phyloP scores from a whole-genome alignment of 1,140 invertebrate genomes.

The Ceratosolen fusciceps region DNA sequence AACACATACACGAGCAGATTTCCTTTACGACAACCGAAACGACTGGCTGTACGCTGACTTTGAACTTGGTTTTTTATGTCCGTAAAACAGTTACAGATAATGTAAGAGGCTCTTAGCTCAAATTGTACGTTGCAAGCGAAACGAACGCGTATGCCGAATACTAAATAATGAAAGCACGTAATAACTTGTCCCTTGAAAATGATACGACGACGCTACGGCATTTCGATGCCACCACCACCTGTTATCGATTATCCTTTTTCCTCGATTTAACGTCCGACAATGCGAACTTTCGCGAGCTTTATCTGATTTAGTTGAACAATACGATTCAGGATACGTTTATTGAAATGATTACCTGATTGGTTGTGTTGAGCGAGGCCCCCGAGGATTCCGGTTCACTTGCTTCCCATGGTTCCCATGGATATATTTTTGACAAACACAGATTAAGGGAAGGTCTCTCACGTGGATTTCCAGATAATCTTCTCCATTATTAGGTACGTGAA shows the following conservation, averaged over 20 bases:
- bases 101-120: background rate
- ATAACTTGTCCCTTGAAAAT: constrained; percentile 42
- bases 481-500: too few relatives aligned
- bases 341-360: background rate
- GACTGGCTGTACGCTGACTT: background rate
- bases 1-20: background rate
- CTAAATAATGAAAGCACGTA: constrained; percentile 41
- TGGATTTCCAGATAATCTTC: background rate
- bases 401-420: constrained; percentile 11
- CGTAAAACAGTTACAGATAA: background rate
- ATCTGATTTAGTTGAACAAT: constrained; percentile 7
- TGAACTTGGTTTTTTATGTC: constrained; percentile 23
- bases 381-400: background rate
- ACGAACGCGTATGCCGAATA: background rate
- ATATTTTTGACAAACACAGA: background rate
- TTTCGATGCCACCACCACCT: constrained; percentile 23
- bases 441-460: background rate
- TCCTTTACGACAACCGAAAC: background rate
- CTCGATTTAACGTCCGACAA: background rate
- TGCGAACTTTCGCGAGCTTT: background rate
- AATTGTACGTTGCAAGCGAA: constrained; percentile 32
- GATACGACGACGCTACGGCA: constrained; percentile 11
- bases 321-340: background rate
- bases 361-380: background rate
- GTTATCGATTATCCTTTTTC: constrained; percentile 26